These are phyloP conservation scores for Sebastes itinus DNA, from an alignment of 2,797 vertebrate species.

Conservation along the genomic window DNA sequence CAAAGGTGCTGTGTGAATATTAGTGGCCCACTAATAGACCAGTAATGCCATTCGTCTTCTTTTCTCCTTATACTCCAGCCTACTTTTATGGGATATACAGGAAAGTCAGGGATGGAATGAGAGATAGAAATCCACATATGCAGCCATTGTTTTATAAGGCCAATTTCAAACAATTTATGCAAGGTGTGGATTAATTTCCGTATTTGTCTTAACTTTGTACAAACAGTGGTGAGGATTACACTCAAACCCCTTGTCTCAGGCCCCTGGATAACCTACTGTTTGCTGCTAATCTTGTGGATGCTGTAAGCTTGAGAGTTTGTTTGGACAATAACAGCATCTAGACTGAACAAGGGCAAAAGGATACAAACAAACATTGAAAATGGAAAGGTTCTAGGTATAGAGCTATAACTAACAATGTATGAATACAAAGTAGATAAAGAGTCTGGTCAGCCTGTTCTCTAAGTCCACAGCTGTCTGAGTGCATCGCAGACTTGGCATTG, in stretches of 20 bases:
- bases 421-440: not conserved
- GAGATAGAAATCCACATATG: not conserved
- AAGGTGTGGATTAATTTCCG: conserved; percentile 9
- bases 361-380: not conserved
- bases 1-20: not conserved
- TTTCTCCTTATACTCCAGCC: not conserved
- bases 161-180: not conserved
- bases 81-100: not conserved
- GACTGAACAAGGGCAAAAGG: not conserved
- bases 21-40: not conserved
- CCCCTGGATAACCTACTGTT: not conserved
- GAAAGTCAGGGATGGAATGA: not conserved
- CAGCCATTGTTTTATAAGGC: not conserved
- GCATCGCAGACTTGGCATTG: not conserved
- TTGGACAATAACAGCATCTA: not conserved
- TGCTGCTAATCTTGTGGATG: not conserved
- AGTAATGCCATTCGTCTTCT: not conserved
- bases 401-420: not conserved
- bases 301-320: not conserved
- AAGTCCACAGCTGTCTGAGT: not conserved
- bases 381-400: not conserved
- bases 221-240: not conserved
- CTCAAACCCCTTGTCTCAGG: not conserved
- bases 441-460: not conserved
- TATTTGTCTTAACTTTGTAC: not conserved